Conservation (phyloP, 2,113 vertebrate species). For the Condylura cristata region DNA sequence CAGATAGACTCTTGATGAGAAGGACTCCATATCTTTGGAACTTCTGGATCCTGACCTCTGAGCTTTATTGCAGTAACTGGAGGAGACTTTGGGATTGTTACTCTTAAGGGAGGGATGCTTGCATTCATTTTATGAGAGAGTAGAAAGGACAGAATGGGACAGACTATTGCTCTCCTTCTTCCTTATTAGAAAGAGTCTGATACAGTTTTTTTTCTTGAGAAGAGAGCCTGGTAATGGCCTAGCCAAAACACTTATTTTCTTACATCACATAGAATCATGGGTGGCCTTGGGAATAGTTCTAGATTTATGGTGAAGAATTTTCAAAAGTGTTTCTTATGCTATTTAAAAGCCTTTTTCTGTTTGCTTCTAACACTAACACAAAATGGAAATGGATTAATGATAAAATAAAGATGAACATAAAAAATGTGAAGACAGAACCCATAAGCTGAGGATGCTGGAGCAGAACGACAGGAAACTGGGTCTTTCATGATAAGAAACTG, state of each 20-base stretch:
- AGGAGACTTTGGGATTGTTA: background rate
- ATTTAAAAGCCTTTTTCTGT: background rate
- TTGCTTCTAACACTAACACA: background rate
- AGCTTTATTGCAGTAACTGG: background rate
- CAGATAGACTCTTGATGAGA: background rate
- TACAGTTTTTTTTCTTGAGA: too few relatives aligned
- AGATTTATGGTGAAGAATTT: background rate
- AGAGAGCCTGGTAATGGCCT: background rate
- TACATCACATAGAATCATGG: background rate
- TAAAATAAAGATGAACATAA: background rate
- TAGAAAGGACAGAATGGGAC: background rate
- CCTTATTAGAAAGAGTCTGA: background rate
- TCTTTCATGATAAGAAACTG: background rate
- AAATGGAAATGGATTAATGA: conserved; percentile 15
- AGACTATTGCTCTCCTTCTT: background rate
- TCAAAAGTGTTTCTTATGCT: background rate
- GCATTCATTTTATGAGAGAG: conserved; percentile 4
- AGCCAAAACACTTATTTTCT: background rate
- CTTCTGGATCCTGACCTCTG: background rate
- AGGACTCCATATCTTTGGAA: background rate
- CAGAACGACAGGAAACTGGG: background rate
- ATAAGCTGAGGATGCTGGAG: background rate
- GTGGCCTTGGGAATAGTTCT: background rate
- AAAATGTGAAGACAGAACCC: background rate
- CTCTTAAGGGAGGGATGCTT: background rate